These are phyloP conservation scores for Diabrotica virgifera DNA, from an alignment of 1,140 invertebrate species.

Conservation along the genomic window DNA sequence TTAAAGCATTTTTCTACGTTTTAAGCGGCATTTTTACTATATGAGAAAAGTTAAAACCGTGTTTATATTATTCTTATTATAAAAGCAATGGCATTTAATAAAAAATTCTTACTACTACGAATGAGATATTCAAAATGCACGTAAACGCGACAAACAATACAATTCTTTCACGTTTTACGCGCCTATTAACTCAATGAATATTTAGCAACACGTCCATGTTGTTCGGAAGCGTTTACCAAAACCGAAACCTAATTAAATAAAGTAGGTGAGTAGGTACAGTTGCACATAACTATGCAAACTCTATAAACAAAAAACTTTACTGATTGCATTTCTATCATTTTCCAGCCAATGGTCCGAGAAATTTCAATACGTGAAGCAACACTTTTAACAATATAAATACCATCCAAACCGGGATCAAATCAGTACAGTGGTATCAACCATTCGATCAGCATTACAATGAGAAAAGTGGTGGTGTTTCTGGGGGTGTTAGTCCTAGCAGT, in stretches of 20 bases:
- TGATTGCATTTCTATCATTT: slow-evolving; percentile 21
- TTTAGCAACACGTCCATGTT: not conserved
- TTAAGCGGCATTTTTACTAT: too few relatives aligned
- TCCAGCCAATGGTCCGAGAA: slow-evolving; percentile 25
- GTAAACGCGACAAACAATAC: too few relatives aligned
- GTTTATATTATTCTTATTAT: too few relatives aligned
- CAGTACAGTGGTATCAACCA: slow-evolving; percentile 27
- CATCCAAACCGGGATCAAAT: slow-evolving; percentile 15
- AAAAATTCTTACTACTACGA: too few relatives aligned
- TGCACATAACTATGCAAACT: slow-evolving; percentile 24
- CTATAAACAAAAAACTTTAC: slow-evolving; percentile 17
- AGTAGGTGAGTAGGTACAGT: slow-evolving; percentile 15
- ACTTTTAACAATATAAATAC: slow-evolving; percentile 37
- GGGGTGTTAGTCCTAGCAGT: slow-evolving; percentile 23
- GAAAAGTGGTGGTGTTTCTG: slow-evolving; percentile 35
- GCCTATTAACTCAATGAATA: too few relatives aligned
- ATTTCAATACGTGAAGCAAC: slow-evolving; percentile 32
- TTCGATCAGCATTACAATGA: slow-evolving; percentile 29
- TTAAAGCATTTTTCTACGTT: too few relatives aligned
- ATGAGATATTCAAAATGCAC: too few relatives aligned
- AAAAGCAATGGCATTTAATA: too few relatives aligned
- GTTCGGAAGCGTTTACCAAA: slow-evolving; percentile 10
- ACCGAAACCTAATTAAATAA: slow-evolving; percentile 17
- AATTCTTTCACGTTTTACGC: too few relatives aligned
- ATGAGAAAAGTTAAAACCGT: too few relatives aligned